These are phyloP conservation scores for Psittacula derbiana DNA, from an alignment of 2,797 vertebrate species.

Conservation along the genomic window DNA sequence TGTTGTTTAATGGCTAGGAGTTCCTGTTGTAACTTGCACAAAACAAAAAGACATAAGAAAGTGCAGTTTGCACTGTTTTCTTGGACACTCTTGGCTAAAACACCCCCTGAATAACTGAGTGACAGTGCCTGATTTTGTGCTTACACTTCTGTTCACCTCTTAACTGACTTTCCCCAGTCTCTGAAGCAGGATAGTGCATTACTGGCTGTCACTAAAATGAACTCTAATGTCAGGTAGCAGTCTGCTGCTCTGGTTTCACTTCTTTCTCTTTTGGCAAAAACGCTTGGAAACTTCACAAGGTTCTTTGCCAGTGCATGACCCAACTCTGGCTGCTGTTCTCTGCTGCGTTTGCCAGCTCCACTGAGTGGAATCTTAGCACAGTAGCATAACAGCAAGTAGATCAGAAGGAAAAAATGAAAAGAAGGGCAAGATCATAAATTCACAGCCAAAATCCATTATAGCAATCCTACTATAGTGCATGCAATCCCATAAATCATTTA, in stretches of 20 bases:
- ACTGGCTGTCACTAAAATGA: background rate
- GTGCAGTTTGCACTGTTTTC: conserved; percentile 60
- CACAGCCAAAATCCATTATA: background rate
- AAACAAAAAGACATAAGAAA: conserved; percentile 79
- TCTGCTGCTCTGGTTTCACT: background rate
- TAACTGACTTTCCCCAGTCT: background rate
- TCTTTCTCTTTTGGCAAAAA: background rate
- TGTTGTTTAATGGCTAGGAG: conserved; percentile 97
- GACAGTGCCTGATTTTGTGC: background rate
- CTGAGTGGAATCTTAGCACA: background rate
- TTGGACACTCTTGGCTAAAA: conserved; percentile 20
- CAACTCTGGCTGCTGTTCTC: background rate
- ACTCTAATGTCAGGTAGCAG: background rate
- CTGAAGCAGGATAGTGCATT: background rate
- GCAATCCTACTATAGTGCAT: background rate
- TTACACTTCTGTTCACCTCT: background rate
- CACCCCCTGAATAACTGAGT: background rate
- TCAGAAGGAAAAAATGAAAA: background rate
- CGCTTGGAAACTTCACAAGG: background rate
- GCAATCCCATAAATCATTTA: background rate
- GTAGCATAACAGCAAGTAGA: background rate
- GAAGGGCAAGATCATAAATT: conserved; percentile 15
- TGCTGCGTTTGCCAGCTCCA: background rate
- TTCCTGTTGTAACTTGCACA: conserved; percentile 96
- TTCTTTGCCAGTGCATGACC: background rate